Base-by-base conservation (phyloP, 1,140 invertebrate species). In the Hycleus cichorii region DNA sequence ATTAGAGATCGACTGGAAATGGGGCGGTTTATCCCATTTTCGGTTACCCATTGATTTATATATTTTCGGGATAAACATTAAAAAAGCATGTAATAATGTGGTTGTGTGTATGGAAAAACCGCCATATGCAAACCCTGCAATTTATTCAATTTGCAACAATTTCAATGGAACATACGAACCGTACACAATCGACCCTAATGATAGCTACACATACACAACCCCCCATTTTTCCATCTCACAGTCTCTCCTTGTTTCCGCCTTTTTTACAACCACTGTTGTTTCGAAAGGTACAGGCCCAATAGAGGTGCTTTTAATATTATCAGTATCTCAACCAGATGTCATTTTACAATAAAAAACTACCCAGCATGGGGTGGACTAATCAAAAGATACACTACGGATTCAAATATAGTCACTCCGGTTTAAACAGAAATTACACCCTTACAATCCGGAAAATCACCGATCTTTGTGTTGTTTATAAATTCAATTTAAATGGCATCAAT, bases 111-210 rank as follows among this genome's bases (percentile, higher is more conserved):
- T 32, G 32, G 32, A 32, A 32, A 53, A 45, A 46, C 51, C 51
- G 51, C 43, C 51, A 46, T 46, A 32, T 46, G 43, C 46, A 46
- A 53, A 53, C 51, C 51, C 51, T 46, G 43, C 51, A 53, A 53
- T 53, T 53, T 53, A 53, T 53, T 46, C 51, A 53, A 53, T 53
- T 53, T 53, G 51, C 51, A 46, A 53, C 51, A 53, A 53, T 12
- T 46, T 45, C 38, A 53, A 53, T 53, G 10, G 51, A 53, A 39
- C 51, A 32, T 46, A 46, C 8, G 32, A 53, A 45, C 42, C 51
- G 51, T 53, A 45, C 27, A 53, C 43, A 53, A 52, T 46, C 51
- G 46, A 46, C 51, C 51, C 51, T 53, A 53, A 53, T 53, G 42
- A 53, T 45, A 53, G 51, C 32, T 7, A 7, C 51, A 44, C 45